Percentiles rank a stretch among this genome's conserved stretches.
These are phyloP conservation scores for Drosophila lowei DNA, from an alignment of 1,140 invertebrate species.

Conservation along the genomic window DNA sequence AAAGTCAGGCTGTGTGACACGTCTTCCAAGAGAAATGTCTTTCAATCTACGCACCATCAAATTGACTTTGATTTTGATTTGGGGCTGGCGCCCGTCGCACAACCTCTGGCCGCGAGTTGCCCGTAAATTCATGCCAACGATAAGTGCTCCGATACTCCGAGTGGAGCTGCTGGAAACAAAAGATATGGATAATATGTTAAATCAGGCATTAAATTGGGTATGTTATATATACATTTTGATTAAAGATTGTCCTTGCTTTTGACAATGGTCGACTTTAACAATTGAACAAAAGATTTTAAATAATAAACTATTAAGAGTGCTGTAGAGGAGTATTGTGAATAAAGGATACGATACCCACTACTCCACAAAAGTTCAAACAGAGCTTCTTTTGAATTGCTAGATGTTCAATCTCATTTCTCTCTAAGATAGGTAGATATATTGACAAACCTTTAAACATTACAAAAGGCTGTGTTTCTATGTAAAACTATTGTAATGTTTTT, in stretches of 20 bases:
- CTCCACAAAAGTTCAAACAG: too few relatives aligned
- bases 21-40: slow-evolving; percentile 23
- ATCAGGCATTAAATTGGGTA: background rate
- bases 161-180: slow-evolving; percentile 89
- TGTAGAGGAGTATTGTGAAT: too few relatives aligned
- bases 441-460: too few relatives aligned
- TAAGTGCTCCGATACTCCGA: slow-evolving; percentile 96
- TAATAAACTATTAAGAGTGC: too few relatives aligned
- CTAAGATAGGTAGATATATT: too few relatives aligned
- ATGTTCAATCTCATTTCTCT: background rate
- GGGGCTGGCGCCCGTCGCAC: slow-evolving; percentile 85
- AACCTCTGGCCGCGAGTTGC: slow-evolving; percentile 87
- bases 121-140: slow-evolving; percentile 95
- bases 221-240: too few relatives aligned
- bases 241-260: too few relatives aligned
- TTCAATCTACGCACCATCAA: slow-evolving; percentile 76
- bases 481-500: too few relatives aligned
- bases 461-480: too few relatives aligned
- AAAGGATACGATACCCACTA: too few relatives aligned
- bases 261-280: too few relatives aligned
- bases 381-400: background rate
- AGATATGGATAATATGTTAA: slow-evolving; percentile 4
- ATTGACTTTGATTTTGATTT: slow-evolving; percentile 85
- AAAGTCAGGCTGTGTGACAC: slow-evolving; percentile 30
- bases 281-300: too few relatives aligned